Base-by-base conservation (phyloP, 1,140 invertebrate species). In the Macrotrachela quadricornifera region DNA sequence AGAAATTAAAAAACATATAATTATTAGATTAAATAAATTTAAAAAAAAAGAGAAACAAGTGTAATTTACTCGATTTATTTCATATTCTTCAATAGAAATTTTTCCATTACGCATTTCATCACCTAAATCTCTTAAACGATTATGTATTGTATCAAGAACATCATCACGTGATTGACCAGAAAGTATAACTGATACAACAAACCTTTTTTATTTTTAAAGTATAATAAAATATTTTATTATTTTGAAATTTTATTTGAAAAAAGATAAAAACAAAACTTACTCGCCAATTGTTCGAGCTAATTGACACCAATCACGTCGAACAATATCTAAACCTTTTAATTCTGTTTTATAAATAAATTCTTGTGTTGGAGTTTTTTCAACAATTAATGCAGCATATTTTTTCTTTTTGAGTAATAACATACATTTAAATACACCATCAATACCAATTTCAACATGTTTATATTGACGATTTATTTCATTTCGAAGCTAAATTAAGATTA, bases 351-450 rank as follows among this genome's bases (percentile, higher is more conserved):
- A 60, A 30, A 8, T 30, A 30, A 30, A 30, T 45, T 49, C 44
- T 39, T 47, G 44, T 16, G 17, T 49, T 18, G 37, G 30, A 17
- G 49, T 46, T 48, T 53, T 53, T 38, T 57, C 63, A 11, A 74
- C 62, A 17, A 63, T 67, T 11, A 96, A 76, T 2, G 90, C 92
- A 0, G 94, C 94, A 68, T 99, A 99, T 64, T 99, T 99, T 67
- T 99, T 99, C 71, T 99, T 99, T 68, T 97, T 94, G 41, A 97
- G 68, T 38, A 99, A 70, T 14, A 99, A 71, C 60, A 99, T 74
- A 61, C 85, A 87, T 62, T 83, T 82, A 64, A 92, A 97, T 0
- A 99, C 80, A 1, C 91, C 92, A 72, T 99, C 94, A 47, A 97
- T 85, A 63, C 97, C 92, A 41, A 99, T 73, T 73, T 97, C 91